Conservation (phyloP, 2,797 vertebrate species). For the Sebastes nivosus region DNA sequence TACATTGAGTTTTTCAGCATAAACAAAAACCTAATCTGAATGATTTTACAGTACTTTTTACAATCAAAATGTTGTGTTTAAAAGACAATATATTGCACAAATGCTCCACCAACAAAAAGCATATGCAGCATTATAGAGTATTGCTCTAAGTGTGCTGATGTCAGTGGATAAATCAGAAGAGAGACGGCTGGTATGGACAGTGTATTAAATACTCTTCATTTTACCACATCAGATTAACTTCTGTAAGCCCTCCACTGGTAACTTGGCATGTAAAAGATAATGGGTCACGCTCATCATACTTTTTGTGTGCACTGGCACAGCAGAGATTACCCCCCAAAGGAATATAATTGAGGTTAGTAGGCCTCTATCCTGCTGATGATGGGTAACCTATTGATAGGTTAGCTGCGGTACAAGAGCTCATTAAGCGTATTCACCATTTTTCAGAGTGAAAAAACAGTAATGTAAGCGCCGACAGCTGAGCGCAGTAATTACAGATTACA, state of each 20-base stretch:
- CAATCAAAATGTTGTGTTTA: neutral
- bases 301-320: slow-evolving; percentile 1
- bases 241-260: slow-evolving; percentile 52
- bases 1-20: neutral
- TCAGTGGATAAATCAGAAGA: neutral
- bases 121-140: neutral
- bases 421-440: slow-evolving; percentile 25
- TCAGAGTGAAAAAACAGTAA: slow-evolving; percentile 5
- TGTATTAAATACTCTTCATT: slow-evolving; percentile 58
- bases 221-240: slow-evolving; percentile 62
- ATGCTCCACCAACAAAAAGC: neutral
- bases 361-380: slow-evolving; percentile 54
- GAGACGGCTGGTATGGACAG: slow-evolving; percentile 2
- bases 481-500: slow-evolving; percentile 59
- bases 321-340: slow-evolving; percentile 46
- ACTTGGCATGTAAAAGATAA: slow-evolving; percentile 62
- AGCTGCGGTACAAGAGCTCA: slow-evolving; percentile 9
- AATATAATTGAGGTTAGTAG: slow-evolving; percentile 64
- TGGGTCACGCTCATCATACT: slow-evolving; percentile 50
- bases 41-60: neutral
- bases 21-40: neutral
- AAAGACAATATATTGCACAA: neutral
- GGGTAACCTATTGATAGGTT: slow-evolving; percentile 53
- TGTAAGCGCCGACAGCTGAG: slow-evolving; percentile 4
- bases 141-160: neutral